phyloP scores from a whole-genome alignment of 1,140 invertebrate species.

The Orchestia grillus region DNA sequence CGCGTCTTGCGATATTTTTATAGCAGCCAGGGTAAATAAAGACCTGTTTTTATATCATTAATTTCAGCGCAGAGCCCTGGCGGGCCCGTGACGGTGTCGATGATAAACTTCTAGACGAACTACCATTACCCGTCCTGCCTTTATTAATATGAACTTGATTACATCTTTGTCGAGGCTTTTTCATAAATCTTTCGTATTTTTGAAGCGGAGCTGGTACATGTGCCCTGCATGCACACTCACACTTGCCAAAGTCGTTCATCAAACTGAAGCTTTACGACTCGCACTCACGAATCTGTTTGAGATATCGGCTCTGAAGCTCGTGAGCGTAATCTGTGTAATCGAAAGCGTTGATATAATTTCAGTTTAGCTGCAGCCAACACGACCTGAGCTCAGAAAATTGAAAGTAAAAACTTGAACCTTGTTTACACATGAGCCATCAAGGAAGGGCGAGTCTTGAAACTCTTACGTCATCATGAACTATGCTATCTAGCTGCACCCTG shows the following conservation, averaged over 20 bases:
- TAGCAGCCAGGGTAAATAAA: neutral
- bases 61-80: neutral
- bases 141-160: neutral
- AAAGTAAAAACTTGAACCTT: neutral
- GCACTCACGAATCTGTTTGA: neutral
- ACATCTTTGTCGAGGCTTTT: neutral
- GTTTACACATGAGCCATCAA: neutral
- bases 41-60: neutral
- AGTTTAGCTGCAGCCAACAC: neutral
- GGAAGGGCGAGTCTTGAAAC: neutral
- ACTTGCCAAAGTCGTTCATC: neutral
- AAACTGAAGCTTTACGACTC: neutral
- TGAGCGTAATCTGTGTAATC: neutral
- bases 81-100: neutral
- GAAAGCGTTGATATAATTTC: constrained; percentile 1
- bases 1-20: neutral
- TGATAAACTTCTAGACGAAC: neutral
- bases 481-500: neutral
- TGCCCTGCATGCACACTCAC: neutral
- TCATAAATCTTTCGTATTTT: constrained; percentile 8
- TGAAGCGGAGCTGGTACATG: neutral
- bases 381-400: neutral
- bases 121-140: neutral
- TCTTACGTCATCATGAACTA: neutral
- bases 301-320: neutral